A percentile compares a stretch with the other conserved stretches of the same genome.
phyloP scores from a whole-genome alignment of 2,797 vertebrate genomes.

The Melopsittacus undulatus region DNA sequence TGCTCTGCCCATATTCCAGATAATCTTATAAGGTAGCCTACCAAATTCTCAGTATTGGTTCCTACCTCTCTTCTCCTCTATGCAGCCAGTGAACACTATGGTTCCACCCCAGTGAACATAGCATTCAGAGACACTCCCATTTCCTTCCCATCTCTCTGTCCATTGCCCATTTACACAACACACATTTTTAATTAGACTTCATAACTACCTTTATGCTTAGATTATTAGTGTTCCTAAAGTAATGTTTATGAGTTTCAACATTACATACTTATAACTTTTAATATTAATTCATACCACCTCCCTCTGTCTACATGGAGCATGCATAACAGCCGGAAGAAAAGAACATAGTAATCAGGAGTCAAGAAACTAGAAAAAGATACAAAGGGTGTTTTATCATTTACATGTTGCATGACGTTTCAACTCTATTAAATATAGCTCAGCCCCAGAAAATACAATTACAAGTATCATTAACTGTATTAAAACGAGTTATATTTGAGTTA shows the following conservation, averaged over 20 bases:
- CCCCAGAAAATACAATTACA: background rate
- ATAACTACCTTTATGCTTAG: background rate
- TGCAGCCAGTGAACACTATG: background rate
- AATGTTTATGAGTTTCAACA: background rate
- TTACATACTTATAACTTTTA: background rate
- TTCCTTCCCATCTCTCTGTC: background rate
- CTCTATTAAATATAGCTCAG: background rate
- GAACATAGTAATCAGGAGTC: background rate
- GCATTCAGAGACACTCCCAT: background rate
- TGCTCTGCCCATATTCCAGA: background rate
- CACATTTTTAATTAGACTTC: background rate
- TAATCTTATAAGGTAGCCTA: background rate
- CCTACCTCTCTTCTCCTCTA: background rate
- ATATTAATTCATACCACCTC: background rate
- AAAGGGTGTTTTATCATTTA: background rate
- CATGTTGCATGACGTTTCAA: background rate
- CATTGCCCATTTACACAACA: background rate
- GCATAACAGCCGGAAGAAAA: background rate
- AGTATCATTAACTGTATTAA: constrained; percentile 16
- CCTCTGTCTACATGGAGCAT: background rate
- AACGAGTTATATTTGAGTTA: constrained; percentile 8
- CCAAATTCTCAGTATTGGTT: background rate
- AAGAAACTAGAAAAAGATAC: background rate
- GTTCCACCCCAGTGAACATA: background rate
- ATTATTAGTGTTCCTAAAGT: background rate